Evolutionary conservation across 2,113 vertebrate species (phyloP), one percentile per base, ranked within the genome.

Genomic region (Eolophus roseicapilla): DNA sequence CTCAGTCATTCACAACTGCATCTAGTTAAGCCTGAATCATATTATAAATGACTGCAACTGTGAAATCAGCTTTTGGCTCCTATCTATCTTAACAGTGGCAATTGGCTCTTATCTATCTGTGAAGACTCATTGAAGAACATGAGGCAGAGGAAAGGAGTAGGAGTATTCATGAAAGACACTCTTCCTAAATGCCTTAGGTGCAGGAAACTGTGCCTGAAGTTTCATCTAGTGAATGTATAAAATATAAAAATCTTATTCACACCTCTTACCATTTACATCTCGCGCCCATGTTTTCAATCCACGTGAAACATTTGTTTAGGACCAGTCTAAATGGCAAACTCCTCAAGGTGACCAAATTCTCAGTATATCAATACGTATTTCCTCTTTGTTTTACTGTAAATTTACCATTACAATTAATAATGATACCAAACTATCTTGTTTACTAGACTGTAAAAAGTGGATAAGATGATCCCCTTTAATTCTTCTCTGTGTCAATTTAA

Each of bases 301-400:
- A 39, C 0, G 1, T 71, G 21, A 6, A 79, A 4, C n/a, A 25
- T 14, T 35, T 69, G 1, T 62, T 73, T 68, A 33, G 59, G 28
- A 75, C 5, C 25, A 53, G 7, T 35, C 18, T 68, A 65, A 70
- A 70, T n/a, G 21, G 2, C 2, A 23, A 50, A 70, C 5, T 44
- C 7, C 3, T 25, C 11, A 68, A 29, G 13, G 7, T 73, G 23
- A 43, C 17, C 17, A 83, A 57, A 88, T 81, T 94, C 41, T 69
- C 28, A 33, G 15, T 53, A 33, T 35, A 25, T 57, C 33, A 70
- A 59, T 20, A 64, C 43, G 52, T 53, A 70, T 88, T 92, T 92
- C 74, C 28, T 63, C 57, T 95, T 44, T 31, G 88, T 94, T 91
- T 95, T 95, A 82, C 31, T 77, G 47, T 52, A 92, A 76, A 88